Evolutionary conservation across 2,888 invertebrate species (phyloP), one percentile per base, ranked within the genome.

Genomic region (Tridacna crocea): DNA sequence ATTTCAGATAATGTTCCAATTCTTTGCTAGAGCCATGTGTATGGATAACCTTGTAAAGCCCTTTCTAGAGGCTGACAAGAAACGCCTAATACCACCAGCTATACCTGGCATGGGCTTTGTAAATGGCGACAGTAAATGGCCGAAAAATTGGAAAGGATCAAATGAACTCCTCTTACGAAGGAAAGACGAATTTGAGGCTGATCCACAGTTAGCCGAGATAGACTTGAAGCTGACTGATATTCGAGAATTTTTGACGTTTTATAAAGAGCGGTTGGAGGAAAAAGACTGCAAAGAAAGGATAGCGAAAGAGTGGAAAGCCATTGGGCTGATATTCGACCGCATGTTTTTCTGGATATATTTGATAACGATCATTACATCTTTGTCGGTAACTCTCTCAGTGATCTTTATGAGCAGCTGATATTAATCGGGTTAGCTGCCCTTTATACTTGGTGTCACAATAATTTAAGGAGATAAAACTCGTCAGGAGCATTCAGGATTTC

Each of bases 311-410:
- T 94, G 94, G 94, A 92, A 93, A 78, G 91, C 92, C n/a, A 88
- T 93, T 27, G 93, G 93, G 0, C 87, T 94, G 26, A 91, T 93
- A 68, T 89, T 94, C 72, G 94, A 94, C 85, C 82, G 94, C 77
- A 88, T 93, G 61, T 93, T 94, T 83, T 94, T 94, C 87, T 90
- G 90, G 79, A 84, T 93, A 70, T 94, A 93, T 74, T 81, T 94
- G 46, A 82, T 90, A 66, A 89, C 92, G 36, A 93, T 94, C 75
- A 78, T 92, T 24, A 89, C 91, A 8, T 93, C 93, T 10, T 86
- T 94, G 76, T 87, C 89, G 24, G 90, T 91, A 11, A 87, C 91
- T 61, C 80, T 92, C 84, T 88, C 89, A 22, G 87, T 91, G 48
- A 90, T 92, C 55, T 88, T 88, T 76, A 78, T 72, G 73, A 75